A percentile compares a stretch with the other conserved stretches of the same genome.
Conservation (phyloP, 2,797 vertebrate genomes). For the Cyclopterus lumpus region DNA sequence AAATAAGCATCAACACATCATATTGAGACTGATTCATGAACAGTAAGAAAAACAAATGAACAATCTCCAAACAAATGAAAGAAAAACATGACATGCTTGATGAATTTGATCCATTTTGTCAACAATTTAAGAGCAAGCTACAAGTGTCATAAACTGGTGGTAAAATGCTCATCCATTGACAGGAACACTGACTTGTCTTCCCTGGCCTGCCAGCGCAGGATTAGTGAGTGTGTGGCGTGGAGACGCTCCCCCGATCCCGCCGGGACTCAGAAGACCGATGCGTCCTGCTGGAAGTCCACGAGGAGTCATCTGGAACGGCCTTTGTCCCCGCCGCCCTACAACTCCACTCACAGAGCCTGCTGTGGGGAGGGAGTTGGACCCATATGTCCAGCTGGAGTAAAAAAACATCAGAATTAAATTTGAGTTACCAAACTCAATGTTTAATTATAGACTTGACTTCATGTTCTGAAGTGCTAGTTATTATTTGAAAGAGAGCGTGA, state of each 20-base stretch:
- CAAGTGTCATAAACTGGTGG: background rate
- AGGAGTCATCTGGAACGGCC: constrained; percentile 91
- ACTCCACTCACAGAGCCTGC: constrained; percentile 95
- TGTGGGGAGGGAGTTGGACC: constrained; percentile 97
- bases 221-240: constrained; percentile 90
- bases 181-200: constrained; percentile 88
- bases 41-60: background rate
- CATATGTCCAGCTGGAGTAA: constrained; percentile 90
- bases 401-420: constrained; percentile 10
- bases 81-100: background rate
- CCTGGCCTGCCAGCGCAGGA: constrained; percentile 87
- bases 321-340: constrained; percentile 88
- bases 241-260: constrained; percentile 88
- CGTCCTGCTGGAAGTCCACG: constrained; percentile 88
- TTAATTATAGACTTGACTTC: background rate
- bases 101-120: background rate
- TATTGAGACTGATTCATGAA: background rate
- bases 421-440: background rate
- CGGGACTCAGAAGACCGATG: constrained; percentile 89
- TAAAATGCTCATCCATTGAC: background rate
- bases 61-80: background rate
- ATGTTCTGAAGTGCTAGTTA: background rate
- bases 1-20: background rate
- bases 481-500: constrained; percentile 25
- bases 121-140: background rate